Conservation (phyloP, 2,888 invertebrate genomes). For the Parascotia fuliginaria region DNA sequence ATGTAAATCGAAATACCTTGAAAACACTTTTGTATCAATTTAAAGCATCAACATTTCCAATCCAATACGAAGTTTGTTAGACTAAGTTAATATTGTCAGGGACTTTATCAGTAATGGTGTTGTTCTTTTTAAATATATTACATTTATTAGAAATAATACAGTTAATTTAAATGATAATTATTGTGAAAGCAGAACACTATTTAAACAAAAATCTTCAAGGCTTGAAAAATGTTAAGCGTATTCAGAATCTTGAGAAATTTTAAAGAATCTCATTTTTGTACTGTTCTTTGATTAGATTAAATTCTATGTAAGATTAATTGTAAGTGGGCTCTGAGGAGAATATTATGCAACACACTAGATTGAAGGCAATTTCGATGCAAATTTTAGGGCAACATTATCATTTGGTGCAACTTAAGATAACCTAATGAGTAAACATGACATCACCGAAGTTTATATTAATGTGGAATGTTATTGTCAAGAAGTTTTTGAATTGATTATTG, state of each 20-base stretch:
- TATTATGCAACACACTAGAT: conserved; percentile 12
- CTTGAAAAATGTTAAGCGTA: conserved; percentile 23
- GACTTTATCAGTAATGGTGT: conserved; percentile 11
- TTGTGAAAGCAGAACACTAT: conserved; percentile 34
- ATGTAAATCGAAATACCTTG: conserved; percentile 48
- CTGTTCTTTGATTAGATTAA: conserved; percentile 24
- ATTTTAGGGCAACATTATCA: conserved; percentile 4
- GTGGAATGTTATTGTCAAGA: conserved; percentile 12
- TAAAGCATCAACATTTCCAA: conserved; percentile 24
- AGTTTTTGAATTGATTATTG: background rate
- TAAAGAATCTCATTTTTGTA: conserved; percentile 6
- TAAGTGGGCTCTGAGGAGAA: conserved; percentile 11
- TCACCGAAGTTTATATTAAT: conserved; percentile 24
- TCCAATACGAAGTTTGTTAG: conserved; percentile 8
- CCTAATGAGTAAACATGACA: conserved; percentile 14
- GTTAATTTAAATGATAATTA: conserved; percentile 42
- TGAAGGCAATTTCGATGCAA: conserved; percentile 36
- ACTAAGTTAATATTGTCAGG: rapidly evolving
- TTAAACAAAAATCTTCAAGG: conserved; percentile 16
- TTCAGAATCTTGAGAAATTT: conserved; percentile 7
- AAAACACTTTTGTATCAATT: conserved; percentile 44
- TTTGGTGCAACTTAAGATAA: conserved; percentile 6
- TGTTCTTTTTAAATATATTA: conserved; percentile 5
- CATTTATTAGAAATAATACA: conserved; percentile 19
- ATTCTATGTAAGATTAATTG: conserved; percentile 31